Conservation (phyloP, 2,797 vertebrate species). For the Hirundo rustica region DNA sequence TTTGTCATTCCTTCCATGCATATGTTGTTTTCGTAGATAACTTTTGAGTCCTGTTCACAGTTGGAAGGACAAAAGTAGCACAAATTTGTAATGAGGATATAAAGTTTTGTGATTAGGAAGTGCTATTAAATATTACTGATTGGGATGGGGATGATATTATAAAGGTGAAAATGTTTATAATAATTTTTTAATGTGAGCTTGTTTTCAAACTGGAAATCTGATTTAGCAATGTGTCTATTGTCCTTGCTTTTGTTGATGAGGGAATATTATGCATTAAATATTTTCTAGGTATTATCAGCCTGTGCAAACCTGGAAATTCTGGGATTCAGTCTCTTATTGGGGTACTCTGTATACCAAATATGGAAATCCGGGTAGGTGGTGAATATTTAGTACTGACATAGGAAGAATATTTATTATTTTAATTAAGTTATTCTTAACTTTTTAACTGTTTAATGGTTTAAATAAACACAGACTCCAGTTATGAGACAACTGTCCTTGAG, state of each 20-base stretch:
- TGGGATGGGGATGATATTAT: background rate
- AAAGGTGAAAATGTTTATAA: background rate
- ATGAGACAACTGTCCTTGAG: rapidly evolving
- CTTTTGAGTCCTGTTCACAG: background rate
- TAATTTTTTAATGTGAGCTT: background rate
- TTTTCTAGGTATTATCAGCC: conserved; percentile 91
- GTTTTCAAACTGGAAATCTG: background rate
- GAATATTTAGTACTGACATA: background rate
- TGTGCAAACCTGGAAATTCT: conserved; percentile 95
- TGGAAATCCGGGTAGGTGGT: conserved; percentile 94
- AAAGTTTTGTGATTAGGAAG: background rate
- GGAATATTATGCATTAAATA: background rate
- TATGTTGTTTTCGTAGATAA: background rate
- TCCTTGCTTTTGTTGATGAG: background rate
- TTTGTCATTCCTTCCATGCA: background rate
- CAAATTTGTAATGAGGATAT: background rate
- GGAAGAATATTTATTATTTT: background rate
- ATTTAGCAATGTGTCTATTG: background rate
- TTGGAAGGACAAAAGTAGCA: background rate
- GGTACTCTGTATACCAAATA: conserved; percentile 98
- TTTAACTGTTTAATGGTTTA: background rate
- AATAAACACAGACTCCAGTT: background rate
- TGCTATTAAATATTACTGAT: background rate
- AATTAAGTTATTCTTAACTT: background rate
- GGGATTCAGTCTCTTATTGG: conserved; percentile 98